Conservation (phyloP, 1,140 invertebrate genomes). For the Homalodisca vitripennis region DNA sequence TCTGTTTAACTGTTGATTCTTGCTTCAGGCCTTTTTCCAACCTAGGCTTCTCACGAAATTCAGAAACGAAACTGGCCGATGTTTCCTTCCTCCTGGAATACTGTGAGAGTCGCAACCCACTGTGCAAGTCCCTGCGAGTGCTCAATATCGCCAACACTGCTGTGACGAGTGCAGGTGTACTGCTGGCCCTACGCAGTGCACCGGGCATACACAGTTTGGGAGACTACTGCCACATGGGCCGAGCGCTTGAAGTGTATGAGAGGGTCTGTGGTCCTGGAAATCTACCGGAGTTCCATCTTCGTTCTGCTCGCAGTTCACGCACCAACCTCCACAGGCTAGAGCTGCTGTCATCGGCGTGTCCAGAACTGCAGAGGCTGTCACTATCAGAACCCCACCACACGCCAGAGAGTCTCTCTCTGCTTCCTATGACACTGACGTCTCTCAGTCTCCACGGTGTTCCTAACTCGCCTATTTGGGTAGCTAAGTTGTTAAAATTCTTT, state of each 20-base stretch:
- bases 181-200: slow-evolving; percentile 49
- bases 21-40: slow-evolving; percentile 18
- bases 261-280: slow-evolving; percentile 14
- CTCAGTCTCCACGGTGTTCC: slow-evolving; percentile 51
- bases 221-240: slow-evolving; percentile 51
- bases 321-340: slow-evolving; percentile 43
- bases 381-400: slow-evolving; percentile 51
- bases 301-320: slow-evolving; percentile 10
- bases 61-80: slow-evolving; percentile 13
- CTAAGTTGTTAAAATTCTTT: slow-evolving; percentile 49
- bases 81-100: slow-evolving; percentile 48
- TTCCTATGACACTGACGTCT: slow-evolving; percentile 47
- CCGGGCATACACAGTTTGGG: slow-evolving; percentile 50
- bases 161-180: slow-evolving; percentile 50
- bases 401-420: slow-evolving; percentile 47
- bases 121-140: slow-evolving; percentile 49
- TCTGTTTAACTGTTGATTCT: slow-evolving; percentile 6
- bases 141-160: slow-evolving; percentile 52
- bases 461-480: slow-evolving; percentile 47
- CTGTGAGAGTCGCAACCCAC: slow-evolving; percentile 47
- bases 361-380: slow-evolving; percentile 48
- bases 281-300: slow-evolving; percentile 43
- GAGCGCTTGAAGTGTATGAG: slow-evolving; percentile 47
- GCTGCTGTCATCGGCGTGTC: slow-evolving; percentile 50
- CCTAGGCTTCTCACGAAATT: slow-evolving; percentile 10